Evolutionary conservation across 64 coral and sea anemone species (phyloP).

Genomic region (Astreopora myriophthalma): DNA sequence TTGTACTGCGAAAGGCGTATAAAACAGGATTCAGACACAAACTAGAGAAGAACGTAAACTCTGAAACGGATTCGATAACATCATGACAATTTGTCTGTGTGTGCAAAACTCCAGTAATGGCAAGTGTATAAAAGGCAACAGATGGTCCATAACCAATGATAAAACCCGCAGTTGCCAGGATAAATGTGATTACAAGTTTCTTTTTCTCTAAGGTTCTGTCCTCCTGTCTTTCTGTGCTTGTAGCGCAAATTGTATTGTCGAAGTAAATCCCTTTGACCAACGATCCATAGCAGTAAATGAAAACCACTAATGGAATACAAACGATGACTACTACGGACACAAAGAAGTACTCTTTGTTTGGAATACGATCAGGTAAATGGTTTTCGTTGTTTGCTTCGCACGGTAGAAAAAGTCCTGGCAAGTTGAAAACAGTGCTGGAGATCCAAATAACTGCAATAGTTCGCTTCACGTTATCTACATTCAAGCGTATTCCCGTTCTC

Average conservation of each 20-base stretch:
- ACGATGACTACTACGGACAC: background rate
- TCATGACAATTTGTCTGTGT: too few relatives aligned
- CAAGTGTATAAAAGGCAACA: background rate
- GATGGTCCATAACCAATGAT: background rate
- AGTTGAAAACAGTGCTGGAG: background rate
- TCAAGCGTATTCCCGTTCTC: background rate
- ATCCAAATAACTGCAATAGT: background rate
- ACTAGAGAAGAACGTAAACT: background rate
- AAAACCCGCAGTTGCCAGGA: background rate
- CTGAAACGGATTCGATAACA: too few relatives aligned
- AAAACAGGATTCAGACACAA: background rate
- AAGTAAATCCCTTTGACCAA: constrained; percentile 61
- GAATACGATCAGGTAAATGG: background rate
- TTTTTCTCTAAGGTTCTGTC: constrained; percentile 10
- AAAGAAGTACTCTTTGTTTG: background rate
- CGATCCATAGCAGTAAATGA: constrained; percentile 24
- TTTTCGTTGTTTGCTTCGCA: background rate
- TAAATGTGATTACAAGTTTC: constrained; percentile 8
- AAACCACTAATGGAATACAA: background rate
- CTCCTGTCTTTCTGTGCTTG: too few relatives aligned
- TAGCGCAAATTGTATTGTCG: constrained; percentile 26
- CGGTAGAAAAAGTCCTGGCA: background rate
- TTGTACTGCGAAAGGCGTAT: background rate
- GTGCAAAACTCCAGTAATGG: background rate
- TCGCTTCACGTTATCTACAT: background rate